Evolutionary conservation across 1,140 invertebrate species (phyloP).

Genomic region (Eufriesea mexicana): DNA sequence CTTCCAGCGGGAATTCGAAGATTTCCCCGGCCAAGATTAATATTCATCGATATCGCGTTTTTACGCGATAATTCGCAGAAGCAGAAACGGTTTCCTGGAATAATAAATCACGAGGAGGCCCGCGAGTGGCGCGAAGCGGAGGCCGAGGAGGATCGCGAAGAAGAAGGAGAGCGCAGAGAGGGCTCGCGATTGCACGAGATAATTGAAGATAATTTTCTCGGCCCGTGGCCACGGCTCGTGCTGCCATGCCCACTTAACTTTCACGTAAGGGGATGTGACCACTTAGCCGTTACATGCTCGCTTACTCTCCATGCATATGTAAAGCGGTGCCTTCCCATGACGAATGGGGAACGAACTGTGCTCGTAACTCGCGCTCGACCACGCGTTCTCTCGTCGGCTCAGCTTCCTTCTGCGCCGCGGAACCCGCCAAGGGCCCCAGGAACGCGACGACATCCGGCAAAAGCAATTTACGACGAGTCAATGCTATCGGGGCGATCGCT

Average conservation of each 20-base stretch:
- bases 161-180: neutral
- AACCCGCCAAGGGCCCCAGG: neutral
- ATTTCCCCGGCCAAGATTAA: neutral
- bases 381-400: conserved; percentile 17
- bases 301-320: conserved; percentile 73
- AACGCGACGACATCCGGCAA: neutral
- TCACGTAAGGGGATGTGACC: conserved; percentile 78
- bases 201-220: conserved; percentile 78
- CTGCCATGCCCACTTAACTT: conserved; percentile 78
- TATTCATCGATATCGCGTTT: neutral
- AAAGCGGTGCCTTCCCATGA: conserved; percentile 68
- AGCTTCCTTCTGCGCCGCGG: neutral
- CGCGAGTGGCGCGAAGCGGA: neutral
- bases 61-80: neutral
- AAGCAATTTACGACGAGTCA: neutral
- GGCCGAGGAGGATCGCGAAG: neutral
- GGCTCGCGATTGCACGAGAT: conserved; percentile 68
- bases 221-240: conserved; percentile 72
- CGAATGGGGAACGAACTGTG: conserved; percentile 60
- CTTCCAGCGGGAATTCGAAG: neutral
- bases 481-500: neutral
- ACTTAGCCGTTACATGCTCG: conserved; percentile 77
- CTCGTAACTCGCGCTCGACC: conserved; percentile 35
- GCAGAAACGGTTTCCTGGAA: neutral
- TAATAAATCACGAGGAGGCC: conserved; percentile 14